Evolutionary conservation across 2,888 invertebrate species (phyloP), one percentile per base, ranked within the genome.

Genomic region (Hesperia comma): DNA sequence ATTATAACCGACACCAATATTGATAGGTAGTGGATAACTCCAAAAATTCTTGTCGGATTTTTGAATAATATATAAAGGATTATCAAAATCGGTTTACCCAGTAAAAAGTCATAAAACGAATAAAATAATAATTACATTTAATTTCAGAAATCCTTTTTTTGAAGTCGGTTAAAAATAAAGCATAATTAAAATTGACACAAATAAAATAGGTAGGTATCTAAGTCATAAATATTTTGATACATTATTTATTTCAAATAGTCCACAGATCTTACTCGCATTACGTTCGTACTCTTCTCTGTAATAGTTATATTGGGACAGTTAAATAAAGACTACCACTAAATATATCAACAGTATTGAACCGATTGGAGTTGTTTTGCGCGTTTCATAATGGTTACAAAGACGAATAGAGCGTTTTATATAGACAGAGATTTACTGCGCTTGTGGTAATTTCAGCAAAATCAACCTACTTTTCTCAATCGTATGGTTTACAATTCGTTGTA

Each of bases 301-400:
- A 32, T 32, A 53, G 53, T 32, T 32, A 21, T 19, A 19, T 51
- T 14, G n/a, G 21, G 26, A 53, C 26, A 41, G 49, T 58, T 64
- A 53, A 64, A 64, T 64, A 53, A 41, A 53, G 49, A 57, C 15
- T 15, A 58, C n/a, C 51, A 57, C 64, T 64, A 64, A 64, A 64
- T 64, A 58, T 58, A 64, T 64, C 64, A 64, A 53, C 64, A 53
- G 64, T 64, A 57, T 57, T 58, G 64, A 64, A 64, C 57, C 51
- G 51, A 64, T 64, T 64, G 64, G 57, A 15, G 64, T 64, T 64
- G 58, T 64, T 64, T 64, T 64, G 64, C 12, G 64, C 58, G 40
- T 64, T 58, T 64, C 64, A 58, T 64, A 64, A 64, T 58, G 58
- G 64, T 51, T 58, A 64, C 64, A 64, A 51, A 64, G 64, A 64